Base-by-base conservation (phyloP, 2,797 vertebrate species). In the Gymnopithys bicolor region DNA sequence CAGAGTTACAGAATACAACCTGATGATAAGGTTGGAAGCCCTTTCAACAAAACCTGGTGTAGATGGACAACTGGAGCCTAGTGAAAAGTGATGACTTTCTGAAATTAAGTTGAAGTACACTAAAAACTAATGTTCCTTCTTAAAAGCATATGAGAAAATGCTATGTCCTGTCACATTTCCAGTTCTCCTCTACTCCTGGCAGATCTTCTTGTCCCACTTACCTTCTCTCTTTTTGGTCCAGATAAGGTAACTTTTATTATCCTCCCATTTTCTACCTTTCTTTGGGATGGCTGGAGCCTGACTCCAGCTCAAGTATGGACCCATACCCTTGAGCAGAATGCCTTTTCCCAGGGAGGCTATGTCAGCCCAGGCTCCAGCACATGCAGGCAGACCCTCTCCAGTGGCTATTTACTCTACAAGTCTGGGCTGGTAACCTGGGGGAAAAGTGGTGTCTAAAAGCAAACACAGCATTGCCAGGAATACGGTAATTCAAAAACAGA, bases 341-440 rank as follows among this genome's bases (percentile, higher is more conserved):
- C 13, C 10, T 75, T 53, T 46, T 59, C 22, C 13, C 1, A 1
- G 11, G 15, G 8, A 39, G 27, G 24, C 51, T 52, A 28, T 6
- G 5, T 18, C 55, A 74, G 45, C 18, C 30, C 35, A n/a, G n/a
- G 53, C 22, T 67, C 30, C 37, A 35, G 53, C 18, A 35, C 10
- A 5, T 43, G 78, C 0, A 3, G n/a, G 15, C 19, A n/a, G 24
- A 39, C 11, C 49, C 3, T 1, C 19, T 52, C 68, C 16, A 12
- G 33, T 0, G 3, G 4, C 22, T 53, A 24, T 4, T 74, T 13
- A 2, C 22, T 32, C 51, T 33, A 64, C 13, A 16, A n/a, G 10
- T 33, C 60, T 52, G 30, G 39, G 25, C 7, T 51, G 52, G 16
- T 5, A 39, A 17, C 25, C 28, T 21, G 28, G 16, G 30, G 43